Evolutionary conservation across 2,797 vertebrate genomes (phyloP).

Genomic region (Masticophis lateralis): DNA sequence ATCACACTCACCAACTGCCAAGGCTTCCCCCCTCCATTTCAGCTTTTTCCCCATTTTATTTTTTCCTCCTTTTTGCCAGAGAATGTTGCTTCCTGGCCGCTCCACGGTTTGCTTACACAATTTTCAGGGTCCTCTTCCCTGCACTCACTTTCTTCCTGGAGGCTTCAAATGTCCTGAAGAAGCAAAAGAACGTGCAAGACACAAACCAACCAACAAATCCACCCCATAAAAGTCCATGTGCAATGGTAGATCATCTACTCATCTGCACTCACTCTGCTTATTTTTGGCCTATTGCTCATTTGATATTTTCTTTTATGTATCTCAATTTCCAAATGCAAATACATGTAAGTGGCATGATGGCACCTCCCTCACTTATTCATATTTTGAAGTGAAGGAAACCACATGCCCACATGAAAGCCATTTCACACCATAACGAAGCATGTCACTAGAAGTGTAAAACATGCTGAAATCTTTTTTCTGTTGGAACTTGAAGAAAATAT

Average conservation of each 20-base stretch:
- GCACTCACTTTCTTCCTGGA: not conserved
- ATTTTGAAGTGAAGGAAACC: not conserved
- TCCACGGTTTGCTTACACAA: not conserved
- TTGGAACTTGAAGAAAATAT: not conserved
- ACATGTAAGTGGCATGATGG: not conserved
- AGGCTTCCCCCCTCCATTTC: not conserved
- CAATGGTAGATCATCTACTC: not conserved
- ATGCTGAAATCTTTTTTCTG: not conserved
- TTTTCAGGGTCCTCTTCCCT: not conserved
- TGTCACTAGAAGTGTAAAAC: not conserved
- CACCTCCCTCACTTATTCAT: not conserved
- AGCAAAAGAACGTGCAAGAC: not conserved
- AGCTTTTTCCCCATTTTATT: not conserved
- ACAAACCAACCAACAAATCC: not conserved
- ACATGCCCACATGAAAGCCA: not conserved
- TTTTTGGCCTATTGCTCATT: not conserved
- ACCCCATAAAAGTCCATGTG: not conserved
- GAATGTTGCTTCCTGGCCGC: not conserved
- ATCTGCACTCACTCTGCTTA: not conserved
- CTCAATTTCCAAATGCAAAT: not conserved
- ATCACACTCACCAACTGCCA: not conserved
- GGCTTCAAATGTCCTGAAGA: not conserved
- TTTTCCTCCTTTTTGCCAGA: not conserved
- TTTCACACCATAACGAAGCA: not conserved
- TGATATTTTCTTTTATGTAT: not conserved